phyloP scores from a whole-genome alignment of 2,888 invertebrate genomes.

The Megaustenia siamemsis region DNA sequence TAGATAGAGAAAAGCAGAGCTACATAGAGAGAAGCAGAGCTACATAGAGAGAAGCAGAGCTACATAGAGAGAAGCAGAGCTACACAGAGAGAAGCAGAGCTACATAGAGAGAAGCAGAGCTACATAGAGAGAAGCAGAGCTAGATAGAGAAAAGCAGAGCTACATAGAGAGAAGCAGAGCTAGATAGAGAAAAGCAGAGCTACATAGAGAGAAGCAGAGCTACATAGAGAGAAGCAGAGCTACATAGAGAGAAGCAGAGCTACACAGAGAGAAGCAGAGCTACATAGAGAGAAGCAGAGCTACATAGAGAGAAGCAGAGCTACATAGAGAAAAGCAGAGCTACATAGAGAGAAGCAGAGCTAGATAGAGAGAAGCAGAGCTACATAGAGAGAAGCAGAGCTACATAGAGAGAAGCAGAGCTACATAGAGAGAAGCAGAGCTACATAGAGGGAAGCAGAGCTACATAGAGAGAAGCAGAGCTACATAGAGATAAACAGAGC shows the following conservation, averaged over 20 bases:
- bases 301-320: background rate
- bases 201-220: background rate
- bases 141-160: background rate
- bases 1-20: too few relatives aligned
- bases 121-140: background rate
- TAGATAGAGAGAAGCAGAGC: background rate
- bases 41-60: too few relatives aligned
- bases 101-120: too few relatives aligned
- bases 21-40: too few relatives aligned
- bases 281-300: background rate
- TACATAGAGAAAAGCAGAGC: background rate
- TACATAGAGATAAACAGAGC: background rate
- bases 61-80: too few relatives aligned
- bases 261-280: background rate
- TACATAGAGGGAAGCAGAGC: background rate
- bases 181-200: background rate
- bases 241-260: background rate
- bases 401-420: background rate
- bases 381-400: background rate
- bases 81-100: too few relatives aligned
- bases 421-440: background rate
- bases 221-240: background rate
- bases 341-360: background rate
- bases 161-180: background rate
- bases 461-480: background rate